A percentile compares a stretch with the other conserved stretches of the same genome.
Conservation (phyloP, 2,113 vertebrate genomes). For the Prunella himalayana region DNA sequence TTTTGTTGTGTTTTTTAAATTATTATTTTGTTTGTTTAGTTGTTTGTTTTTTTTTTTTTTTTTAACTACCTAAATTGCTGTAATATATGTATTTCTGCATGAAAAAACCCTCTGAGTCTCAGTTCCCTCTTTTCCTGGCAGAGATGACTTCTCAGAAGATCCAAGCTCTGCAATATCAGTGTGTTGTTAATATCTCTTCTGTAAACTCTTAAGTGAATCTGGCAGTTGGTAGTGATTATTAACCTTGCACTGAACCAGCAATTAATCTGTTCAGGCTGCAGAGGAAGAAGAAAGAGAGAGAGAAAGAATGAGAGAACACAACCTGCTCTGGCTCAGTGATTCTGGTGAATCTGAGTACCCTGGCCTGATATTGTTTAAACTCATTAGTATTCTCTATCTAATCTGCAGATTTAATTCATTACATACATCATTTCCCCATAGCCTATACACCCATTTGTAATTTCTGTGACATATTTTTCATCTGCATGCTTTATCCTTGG, state of each 20-base stretch:
- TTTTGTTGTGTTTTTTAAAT: not conserved
- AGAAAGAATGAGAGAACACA: conserved; percentile 5
- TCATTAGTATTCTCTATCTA: conserved; percentile 70
- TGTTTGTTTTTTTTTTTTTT: not conserved
- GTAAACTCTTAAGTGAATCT: conserved; percentile 66
- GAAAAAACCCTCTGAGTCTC: not conserved
- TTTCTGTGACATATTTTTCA: conserved; percentile 51
- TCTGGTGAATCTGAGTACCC: conserved; percentile 51
- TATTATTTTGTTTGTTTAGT: not conserved
- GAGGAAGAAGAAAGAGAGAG: conserved; percentile 25
- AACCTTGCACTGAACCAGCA: conserved; percentile 74
- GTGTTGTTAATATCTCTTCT: conserved; percentile 63
- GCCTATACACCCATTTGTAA: conserved; percentile 65
- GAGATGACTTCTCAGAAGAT: not conserved
- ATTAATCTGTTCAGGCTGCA: conserved; percentile 72
- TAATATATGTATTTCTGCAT: not conserved
- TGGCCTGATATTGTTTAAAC: conserved; percentile 53
- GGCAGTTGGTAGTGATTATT: conserved; percentile 78
- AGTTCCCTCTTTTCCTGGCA: not conserved
- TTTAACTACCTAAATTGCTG: not conserved
- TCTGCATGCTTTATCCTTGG: conserved; percentile 31
- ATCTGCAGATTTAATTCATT: conserved; percentile 73
- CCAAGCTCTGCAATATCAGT: conserved; percentile 33
- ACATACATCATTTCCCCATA: conserved; percentile 73
- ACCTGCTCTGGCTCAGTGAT: conserved; percentile 52